Evolutionary conservation across 2,888 invertebrate species (phyloP).

Genomic region (Iselma pallidipennis): DNA sequence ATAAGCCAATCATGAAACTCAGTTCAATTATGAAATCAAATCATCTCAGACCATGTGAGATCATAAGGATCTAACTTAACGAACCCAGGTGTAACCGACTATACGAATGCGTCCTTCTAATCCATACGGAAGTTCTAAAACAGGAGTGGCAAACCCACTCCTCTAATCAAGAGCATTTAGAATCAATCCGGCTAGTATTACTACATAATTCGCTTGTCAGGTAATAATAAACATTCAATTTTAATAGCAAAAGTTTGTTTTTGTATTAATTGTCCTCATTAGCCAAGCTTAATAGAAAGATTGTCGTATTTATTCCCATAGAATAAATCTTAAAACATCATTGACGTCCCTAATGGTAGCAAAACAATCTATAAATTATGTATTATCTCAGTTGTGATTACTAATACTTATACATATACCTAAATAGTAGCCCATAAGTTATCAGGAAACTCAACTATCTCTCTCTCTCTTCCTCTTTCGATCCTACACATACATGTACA

Average conservation of each 20-base stretch:
- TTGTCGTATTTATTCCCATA: too few relatives aligned
- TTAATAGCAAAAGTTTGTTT: too few relatives aligned
- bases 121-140: background rate
- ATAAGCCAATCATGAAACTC: slow-evolving; percentile 17
- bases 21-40: slow-evolving; percentile 17
- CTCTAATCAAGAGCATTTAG: background rate
- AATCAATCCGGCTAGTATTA: too few relatives aligned
- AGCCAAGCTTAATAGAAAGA: too few relatives aligned
- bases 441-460: background rate
- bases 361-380: slow-evolving; percentile 46
- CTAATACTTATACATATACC: slow-evolving; percentile 1
- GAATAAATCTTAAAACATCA: too few relatives aligned
- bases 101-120: background rate
- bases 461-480: too few relatives aligned
- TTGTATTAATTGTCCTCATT: too few relatives aligned
- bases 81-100: background rate
- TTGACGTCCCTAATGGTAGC: slow-evolving; percentile 44
- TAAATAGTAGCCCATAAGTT: background rate
- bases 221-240: too few relatives aligned
- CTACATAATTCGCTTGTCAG: too few relatives aligned
- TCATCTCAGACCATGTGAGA: slow-evolving; percentile 12
- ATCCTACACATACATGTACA: background rate
- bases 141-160: background rate
- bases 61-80: background rate
- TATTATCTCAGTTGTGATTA: slow-evolving; percentile 38